Conservation (phyloP, 2,797 vertebrate species). For the Orientallactaga sibirica region DNA sequence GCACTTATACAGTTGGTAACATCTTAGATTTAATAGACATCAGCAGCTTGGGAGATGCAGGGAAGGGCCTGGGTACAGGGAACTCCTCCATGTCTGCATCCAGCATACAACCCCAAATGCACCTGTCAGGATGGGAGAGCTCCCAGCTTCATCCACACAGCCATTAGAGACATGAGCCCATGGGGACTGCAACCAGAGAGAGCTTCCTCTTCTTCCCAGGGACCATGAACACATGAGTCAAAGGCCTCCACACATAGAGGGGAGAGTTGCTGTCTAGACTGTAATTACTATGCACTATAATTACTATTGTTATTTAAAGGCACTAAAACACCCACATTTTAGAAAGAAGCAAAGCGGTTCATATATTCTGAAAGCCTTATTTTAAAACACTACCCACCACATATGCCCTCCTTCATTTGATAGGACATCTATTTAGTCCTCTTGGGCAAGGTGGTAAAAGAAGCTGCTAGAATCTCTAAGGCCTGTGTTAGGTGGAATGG, state of each 20-base stretch:
- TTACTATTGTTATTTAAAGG: slow-evolving; percentile 71
- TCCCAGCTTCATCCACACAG: fast-evolving
- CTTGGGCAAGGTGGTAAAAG: neutral
- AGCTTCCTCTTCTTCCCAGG: neutral
- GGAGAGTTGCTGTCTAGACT: slow-evolving; percentile 54
- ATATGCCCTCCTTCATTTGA: neutral
- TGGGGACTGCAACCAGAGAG: neutral
- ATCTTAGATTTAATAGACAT: neutral
- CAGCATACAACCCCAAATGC: too few relatives aligned
- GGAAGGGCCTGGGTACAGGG: neutral
- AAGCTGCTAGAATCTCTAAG: neutral
- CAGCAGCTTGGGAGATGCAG: neutral
- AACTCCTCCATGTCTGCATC: neutral
- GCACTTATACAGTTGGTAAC: neutral
- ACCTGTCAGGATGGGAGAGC: neutral
- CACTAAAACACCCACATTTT: neutral
- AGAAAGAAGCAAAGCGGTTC: slow-evolving; percentile 44
- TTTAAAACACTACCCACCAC: neutral
- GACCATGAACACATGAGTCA: neutral
- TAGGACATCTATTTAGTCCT: neutral
- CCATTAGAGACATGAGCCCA: neutral
- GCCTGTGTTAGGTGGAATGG: neutral
- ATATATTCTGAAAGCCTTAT: neutral
- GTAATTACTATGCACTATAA: neutral
- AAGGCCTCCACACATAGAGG: neutral